Percentiles rank a stretch among this genome's conserved stretches.
Evolutionary conservation across 1,140 invertebrate species (phyloP).

Genomic region (Rhagoletis zephyria): DNA sequence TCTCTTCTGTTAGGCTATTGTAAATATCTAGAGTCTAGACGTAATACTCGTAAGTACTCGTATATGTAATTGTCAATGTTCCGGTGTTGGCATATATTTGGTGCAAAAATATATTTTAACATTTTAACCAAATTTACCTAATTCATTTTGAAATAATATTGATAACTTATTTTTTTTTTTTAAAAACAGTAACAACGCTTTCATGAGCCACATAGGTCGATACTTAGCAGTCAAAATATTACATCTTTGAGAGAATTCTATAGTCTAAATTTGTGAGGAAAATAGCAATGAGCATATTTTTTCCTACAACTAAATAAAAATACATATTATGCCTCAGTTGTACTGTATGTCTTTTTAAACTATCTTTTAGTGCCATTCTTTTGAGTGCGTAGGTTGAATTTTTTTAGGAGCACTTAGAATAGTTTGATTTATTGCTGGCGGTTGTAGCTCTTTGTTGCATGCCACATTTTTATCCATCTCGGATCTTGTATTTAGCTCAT

Average conservation of each 20-base stretch:
- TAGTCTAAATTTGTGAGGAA: not conserved
- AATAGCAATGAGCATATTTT: not conserved
- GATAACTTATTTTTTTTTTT: not conserved
- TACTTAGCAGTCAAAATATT: not conserved
- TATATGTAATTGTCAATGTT: not conserved
- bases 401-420: no score
- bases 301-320: no score
- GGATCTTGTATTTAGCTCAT: not conserved
- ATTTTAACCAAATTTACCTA: not conserved
- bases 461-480: not conserved
- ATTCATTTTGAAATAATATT: not conserved
- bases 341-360: no score
- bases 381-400: no score
- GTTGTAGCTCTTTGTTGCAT: conserved; percentile 31
- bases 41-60: not conserved
- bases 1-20: conserved; percentile 20
- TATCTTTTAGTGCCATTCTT: no score
- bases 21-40: conserved; percentile 15
- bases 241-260: not conserved
- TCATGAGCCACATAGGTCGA: not conserved
- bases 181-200: not conserved
- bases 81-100: conserved; percentile 41
- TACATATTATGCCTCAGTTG: no score
- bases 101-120: conserved; percentile 34
- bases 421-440: not conserved